Conservation (phyloP, 2,888 invertebrate species). For the Andricus curvator region DNA sequence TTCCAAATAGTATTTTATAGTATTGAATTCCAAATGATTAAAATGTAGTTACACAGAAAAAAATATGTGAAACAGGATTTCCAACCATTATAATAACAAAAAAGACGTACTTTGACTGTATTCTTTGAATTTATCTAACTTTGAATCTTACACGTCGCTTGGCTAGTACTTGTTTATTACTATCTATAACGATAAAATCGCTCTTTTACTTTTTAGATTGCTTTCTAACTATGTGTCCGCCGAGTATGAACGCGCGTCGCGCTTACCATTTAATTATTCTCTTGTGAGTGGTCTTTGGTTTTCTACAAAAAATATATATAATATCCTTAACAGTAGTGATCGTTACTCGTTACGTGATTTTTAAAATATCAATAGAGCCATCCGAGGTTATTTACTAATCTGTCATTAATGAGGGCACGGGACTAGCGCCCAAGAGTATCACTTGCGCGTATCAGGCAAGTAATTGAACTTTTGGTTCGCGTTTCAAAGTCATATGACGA, state of each 20-base stretch:
- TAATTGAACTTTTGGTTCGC: constrained; percentile 12
- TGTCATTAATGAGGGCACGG: constrained; percentile 44
- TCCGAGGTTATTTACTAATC: constrained; percentile 43
- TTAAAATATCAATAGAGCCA: constrained; percentile 68
- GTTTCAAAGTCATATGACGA: constrained; percentile 13
- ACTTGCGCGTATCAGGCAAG: constrained; percentile 3
- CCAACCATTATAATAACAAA: no score
- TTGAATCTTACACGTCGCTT: not conserved
- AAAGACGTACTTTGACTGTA: no score
- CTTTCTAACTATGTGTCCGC: constrained; percentile 60
- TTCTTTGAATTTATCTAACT: no score
- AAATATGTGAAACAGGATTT: no score
- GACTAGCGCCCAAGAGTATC: constrained; percentile 35
- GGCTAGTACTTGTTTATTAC: not conserved
- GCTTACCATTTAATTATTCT: constrained; percentile 61
- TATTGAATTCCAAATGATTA: no score
- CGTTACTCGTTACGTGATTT: constrained; percentile 71
- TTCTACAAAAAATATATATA: constrained; percentile 76
- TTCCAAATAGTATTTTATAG: no score
- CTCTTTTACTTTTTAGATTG: constrained; percentile 47
- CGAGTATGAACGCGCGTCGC: constrained; percentile 60
- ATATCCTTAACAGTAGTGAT: constrained; percentile 74
- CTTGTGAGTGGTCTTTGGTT: constrained; percentile 75
- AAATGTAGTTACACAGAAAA: no score
- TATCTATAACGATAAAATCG: not conserved